phyloP scores from a whole-genome alignment of 2,113 vertebrate genomes.

The Ceyx cyanopectus region DNA sequence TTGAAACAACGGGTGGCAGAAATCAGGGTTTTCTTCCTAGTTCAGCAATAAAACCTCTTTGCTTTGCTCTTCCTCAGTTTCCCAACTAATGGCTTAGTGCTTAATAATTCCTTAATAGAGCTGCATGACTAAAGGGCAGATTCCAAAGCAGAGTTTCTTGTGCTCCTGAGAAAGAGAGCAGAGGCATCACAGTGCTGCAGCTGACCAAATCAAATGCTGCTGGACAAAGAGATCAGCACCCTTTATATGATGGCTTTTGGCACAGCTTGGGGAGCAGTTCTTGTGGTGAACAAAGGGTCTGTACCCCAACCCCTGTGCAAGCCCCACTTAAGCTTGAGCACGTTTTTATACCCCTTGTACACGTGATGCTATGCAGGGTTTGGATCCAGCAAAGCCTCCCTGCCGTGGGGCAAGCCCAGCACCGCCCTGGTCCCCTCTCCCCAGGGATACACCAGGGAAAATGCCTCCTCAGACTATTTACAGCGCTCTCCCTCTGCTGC shows the following conservation, averaged over 20 bases:
- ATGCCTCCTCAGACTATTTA: neutral
- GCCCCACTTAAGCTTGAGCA: neutral
- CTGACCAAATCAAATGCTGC: neutral
- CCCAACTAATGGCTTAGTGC: neutral
- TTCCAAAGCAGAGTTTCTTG: neutral
- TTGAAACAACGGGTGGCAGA: neutral
- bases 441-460: neutral
- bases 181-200: rapidly evolving
- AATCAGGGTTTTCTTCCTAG: neutral
- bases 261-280: neutral
- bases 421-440: neutral
- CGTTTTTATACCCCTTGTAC: neutral
- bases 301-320: neutral
- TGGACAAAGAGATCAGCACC: neutral
- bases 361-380: neutral
- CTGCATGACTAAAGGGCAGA: neutral
- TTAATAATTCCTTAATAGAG: neutral
- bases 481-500: neutral
- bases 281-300: neutral
- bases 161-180: neutral
- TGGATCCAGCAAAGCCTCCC: neutral
- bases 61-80: neutral
- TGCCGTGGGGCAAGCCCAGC: neutral
- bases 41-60: neutral
- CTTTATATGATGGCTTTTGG: neutral